phyloP scores from a whole-genome alignment of 2,113 vertebrate species.

The Vimba vimba region DNA sequence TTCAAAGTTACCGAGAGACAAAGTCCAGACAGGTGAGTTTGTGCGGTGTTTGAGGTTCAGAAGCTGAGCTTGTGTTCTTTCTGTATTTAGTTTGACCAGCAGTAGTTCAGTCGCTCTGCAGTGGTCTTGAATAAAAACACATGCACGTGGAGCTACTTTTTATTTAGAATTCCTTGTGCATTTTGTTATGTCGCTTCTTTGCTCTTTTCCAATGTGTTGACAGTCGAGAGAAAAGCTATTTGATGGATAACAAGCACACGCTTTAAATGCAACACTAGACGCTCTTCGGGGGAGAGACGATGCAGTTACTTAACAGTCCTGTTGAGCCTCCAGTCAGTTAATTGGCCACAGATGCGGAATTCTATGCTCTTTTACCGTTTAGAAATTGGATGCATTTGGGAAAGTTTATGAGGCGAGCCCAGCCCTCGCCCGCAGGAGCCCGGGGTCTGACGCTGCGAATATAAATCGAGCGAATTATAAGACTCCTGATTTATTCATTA shows the following conservation, averaged over 20 bases:
- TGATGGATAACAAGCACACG: constrained; percentile 74
- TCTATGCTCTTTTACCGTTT: constrained; percentile 71
- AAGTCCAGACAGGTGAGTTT: constrained; percentile 72
- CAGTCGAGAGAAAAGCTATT: constrained; percentile 56
- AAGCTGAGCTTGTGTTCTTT: not conserved
- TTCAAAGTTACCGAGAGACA: constrained; percentile 51
- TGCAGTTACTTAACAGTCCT: constrained; percentile 77
- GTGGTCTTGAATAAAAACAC: not conserved
- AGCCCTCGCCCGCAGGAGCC: constrained; percentile 65
- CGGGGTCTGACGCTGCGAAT: constrained; percentile 50
- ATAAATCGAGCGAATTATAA: constrained; percentile 64
- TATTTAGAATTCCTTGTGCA: not conserved
- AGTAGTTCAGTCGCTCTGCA: not conserved
- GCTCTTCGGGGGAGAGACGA: constrained; percentile 75
- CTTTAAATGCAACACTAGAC: constrained; percentile 80
- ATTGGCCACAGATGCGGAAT: constrained; percentile 81
- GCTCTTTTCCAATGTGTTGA: not conserved
- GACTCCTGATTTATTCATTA: constrained; percentile 57
- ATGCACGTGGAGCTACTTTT: constrained; percentile 7
- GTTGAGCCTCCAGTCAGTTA: constrained; percentile 68
- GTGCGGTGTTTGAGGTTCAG: not conserved
- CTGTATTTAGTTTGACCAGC: not conserved
- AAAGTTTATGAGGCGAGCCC: constrained; percentile 75
- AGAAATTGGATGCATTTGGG: constrained; percentile 77
- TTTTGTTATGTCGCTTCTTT: not conserved